Evolutionary conservation across 2,113 vertebrate genomes (phyloP).

Genomic region (Mustela nigripes): DNA sequence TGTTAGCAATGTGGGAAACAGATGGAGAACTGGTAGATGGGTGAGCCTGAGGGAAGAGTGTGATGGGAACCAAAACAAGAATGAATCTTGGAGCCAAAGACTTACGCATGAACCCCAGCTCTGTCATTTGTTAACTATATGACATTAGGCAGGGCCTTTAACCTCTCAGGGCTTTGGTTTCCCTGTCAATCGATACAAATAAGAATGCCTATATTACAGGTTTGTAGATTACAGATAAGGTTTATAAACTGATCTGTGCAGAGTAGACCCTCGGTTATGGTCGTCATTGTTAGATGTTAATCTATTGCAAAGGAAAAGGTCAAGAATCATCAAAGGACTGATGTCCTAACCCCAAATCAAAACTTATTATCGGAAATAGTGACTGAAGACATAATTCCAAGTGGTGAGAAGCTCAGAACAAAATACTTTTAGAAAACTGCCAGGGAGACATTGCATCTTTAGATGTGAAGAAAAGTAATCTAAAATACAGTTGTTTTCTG

Average conservation of each 20-base stretch:
- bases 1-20: slow-evolving; percentile 59
- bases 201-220: background rate
- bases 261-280: background rate
- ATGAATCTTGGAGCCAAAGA: slow-evolving; percentile 32
- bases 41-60: slow-evolving; percentile 5
- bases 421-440: slow-evolving; percentile 62
- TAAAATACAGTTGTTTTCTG: slow-evolving; percentile 46
- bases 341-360: slow-evolving; percentile 12
- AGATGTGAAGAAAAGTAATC: background rate
- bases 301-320: slow-evolving; percentile 37
- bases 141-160: background rate
- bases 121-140: slow-evolving; percentile 44
- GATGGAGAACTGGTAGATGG: slow-evolving; percentile 55
- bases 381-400: slow-evolving; percentile 38
- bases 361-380: slow-evolving; percentile 50
- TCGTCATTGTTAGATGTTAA: slow-evolving; percentile 3
- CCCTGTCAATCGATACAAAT: slow-evolving; percentile 33
- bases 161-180: background rate
- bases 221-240: slow-evolving; percentile 14
- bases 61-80: slow-evolving; percentile 30
- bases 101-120: background rate
- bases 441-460: slow-evolving; percentile 8
- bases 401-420: slow-evolving; percentile 33
- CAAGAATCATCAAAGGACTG: slow-evolving; percentile 24
- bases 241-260: background rate